Evolutionary conservation across 2,113 vertebrate genomes (phyloP).

Genomic region (Muscicapa adusta): DNA sequence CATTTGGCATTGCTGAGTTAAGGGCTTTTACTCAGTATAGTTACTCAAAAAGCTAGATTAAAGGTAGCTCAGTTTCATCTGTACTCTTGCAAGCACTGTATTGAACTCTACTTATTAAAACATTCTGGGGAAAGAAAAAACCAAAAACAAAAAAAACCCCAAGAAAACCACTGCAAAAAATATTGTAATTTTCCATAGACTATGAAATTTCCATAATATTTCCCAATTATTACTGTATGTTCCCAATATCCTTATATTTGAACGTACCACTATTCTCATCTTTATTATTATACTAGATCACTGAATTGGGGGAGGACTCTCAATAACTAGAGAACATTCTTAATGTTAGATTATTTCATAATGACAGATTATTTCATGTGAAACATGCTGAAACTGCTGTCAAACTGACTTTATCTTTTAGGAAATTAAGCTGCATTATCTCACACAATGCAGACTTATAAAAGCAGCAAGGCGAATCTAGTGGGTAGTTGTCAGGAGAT

Average conservation of each 20-base stretch:
- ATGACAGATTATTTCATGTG: slow-evolving; percentile 40
- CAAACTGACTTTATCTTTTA: slow-evolving; percentile 64
- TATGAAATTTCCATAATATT: neutral
- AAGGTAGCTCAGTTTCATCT: neutral
- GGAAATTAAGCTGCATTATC: slow-evolving; percentile 67
- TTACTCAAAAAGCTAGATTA: neutral
- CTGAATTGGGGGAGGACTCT: neutral
- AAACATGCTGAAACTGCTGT: slow-evolving; percentile 64
- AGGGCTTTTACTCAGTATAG: neutral
- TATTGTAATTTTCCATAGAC: neutral
- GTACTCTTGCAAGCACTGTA: neutral
- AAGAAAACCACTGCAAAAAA: neutral
- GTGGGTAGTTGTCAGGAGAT: slow-evolving; percentile 55
- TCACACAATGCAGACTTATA: slow-evolving; percentile 58
- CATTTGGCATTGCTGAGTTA: neutral
- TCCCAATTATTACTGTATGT: neutral
- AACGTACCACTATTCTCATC: neutral
- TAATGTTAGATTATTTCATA: slow-evolving; percentile 16
- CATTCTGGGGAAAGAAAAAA: neutral
- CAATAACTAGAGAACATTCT: slow-evolving; percentile 9
- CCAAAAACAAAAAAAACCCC: fast-evolving
- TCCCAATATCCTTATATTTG: neutral
- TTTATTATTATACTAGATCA: neutral
- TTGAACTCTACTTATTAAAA: neutral
- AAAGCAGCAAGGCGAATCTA: slow-evolving; percentile 53